A percentile compares a stretch with the other conserved stretches of the same genome.
Evolutionary conservation across 2,888 invertebrate species (phyloP).

Genomic region (Mystacides longicornis): DNA sequence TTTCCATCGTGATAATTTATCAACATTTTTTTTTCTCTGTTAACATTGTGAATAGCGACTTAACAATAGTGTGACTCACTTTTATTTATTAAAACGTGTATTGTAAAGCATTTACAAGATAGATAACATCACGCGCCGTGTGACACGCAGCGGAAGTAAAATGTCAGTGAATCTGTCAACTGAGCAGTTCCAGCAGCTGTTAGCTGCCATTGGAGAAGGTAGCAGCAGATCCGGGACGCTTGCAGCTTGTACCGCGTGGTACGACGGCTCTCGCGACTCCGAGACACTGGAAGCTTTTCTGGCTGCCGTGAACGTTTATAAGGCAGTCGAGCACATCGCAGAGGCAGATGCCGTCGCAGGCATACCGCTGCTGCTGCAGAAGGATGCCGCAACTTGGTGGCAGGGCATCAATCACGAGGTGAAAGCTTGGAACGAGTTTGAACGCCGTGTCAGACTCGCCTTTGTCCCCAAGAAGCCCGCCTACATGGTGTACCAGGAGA

Average conservation of each 20-base stretch:
- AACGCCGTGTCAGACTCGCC: background rate
- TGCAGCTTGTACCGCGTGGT: background rate
- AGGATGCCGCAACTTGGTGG: background rate
- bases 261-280: background rate
- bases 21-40: too few relatives aligned
- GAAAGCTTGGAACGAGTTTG: background rate
- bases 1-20: too few relatives aligned
- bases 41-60: too few relatives aligned
- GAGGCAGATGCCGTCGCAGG: background rate
- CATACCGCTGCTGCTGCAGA: background rate
- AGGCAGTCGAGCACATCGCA: background rate
- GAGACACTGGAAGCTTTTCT: background rate
- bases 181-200: too few relatives aligned
- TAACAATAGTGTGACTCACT: too few relatives aligned
- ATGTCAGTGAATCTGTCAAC: too few relatives aligned
- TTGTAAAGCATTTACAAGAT: too few relatives aligned
- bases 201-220: too few relatives aligned
- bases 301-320: background rate
- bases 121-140: too few relatives aligned
- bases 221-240: too few relatives aligned
- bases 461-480: slow-evolving; percentile 1
- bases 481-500: background rate
- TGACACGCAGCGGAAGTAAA: too few relatives aligned
- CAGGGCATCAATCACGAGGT: background rate
- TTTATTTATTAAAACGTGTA: too few relatives aligned